Base-by-base conservation (phyloP, 1,140 invertebrate genomes). In the Procambarus clarkii region DNA sequence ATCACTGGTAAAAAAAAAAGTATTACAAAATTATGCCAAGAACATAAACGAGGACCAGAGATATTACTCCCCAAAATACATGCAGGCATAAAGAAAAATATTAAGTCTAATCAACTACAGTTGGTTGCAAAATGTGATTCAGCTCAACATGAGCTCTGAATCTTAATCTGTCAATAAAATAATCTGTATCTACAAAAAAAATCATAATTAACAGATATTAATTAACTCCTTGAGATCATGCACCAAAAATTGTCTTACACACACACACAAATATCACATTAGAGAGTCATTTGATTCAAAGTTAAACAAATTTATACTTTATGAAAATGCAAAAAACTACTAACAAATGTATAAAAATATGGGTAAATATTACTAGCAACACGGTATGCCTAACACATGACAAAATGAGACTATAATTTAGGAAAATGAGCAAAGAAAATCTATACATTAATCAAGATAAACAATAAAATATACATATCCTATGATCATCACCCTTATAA, bases 141-240 rank as follows among this genome's bases (percentile, higher is more conserved):
- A 4, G 45, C 44, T 34, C 45, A 64, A 60, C 50, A 34, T 13
- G 34, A 83, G 60, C 18, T 24, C 0, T 46, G 81, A 60, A 83
- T 60, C 60, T 60, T 64, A 64, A 74, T 34, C n/a, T 24, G n/a
- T 71, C 11, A 34, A 24, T 74, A 74, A 74, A 34, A 34, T 34
- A 74, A 74, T 3, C n/a, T 74, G n/a, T 34, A 74, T 2, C 69
- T 34, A 34, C 3, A 74, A 69, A 69, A 74, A 74, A 34, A 24
- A 2, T 69, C 7, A 69, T 5, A 82, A 50, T 54, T 81, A 82
- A 13, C 3, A 81, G 24, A 21, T 11, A 71, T 24, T 48, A 83
- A 83, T 83, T 34, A 83, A 60, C 58, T 69, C 54, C 81, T 69
- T 83, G 81, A 83, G 81, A 83, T 83, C 81, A 83, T 83, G 64